Percentiles rank a stretch among this genome's conserved stretches.
These are phyloP conservation scores for Leptothorax acervorum DNA, from an alignment of 2,888 invertebrate genomes.

Conservation along the genomic window DNA sequence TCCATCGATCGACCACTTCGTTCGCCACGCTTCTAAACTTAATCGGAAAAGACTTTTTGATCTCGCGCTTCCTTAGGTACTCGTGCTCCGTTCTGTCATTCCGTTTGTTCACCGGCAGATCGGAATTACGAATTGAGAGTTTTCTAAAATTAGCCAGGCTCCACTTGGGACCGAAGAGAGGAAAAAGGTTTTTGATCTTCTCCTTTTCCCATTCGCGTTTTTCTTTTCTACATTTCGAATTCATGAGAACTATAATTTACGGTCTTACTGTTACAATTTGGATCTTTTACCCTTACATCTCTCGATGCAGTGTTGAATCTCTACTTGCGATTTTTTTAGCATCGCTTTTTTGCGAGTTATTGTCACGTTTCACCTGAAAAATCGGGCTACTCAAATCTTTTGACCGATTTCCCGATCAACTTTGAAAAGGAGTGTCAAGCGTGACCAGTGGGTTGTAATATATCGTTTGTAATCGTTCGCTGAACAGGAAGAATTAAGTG, in stretches of 20 bases:
- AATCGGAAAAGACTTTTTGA: neutral
- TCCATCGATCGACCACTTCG: neutral
- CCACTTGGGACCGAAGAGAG: neutral
- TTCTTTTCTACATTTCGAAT: neutral
- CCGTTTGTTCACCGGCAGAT: neutral
- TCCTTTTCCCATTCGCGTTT: neutral
- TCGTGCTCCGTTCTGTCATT: neutral
- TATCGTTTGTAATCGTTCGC: neutral
- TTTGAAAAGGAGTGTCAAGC: constrained; percentile 8
- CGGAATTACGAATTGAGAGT: neutral
- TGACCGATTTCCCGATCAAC: constrained; percentile 3
- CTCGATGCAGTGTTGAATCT: neutral
- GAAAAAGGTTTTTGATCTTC: neutral
- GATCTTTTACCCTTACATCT: neutral
- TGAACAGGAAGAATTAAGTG: constrained; percentile 11
- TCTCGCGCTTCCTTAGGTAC: neutral
- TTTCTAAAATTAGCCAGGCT: neutral
- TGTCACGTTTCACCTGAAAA: neutral
- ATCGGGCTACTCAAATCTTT: neutral
- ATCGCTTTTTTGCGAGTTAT: neutral
- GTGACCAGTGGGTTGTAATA: neutral
- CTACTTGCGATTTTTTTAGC: neutral
- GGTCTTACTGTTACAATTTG: neutral
- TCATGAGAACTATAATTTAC: neutral
- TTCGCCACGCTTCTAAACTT: neutral